phyloP scores from a whole-genome alignment of 2,888 invertebrate genomes.

The Lasioglossum lativentre region DNA sequence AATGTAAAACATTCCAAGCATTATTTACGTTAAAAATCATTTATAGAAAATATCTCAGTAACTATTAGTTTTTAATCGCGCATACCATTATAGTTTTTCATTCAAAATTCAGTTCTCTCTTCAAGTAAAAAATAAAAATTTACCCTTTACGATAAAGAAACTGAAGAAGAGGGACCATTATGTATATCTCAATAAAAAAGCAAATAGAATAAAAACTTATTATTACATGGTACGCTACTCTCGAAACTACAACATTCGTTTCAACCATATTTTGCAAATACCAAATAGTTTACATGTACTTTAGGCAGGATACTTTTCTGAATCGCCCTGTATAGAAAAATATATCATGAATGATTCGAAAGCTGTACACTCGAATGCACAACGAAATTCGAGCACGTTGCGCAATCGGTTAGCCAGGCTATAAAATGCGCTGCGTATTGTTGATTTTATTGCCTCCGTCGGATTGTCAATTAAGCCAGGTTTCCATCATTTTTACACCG shows the following conservation, averaged over 20 bases:
- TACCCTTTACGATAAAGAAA: no score
- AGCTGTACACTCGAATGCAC: not conserved
- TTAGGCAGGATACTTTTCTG: not conserved
- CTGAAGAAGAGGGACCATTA: no score
- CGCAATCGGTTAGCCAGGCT: not conserved
- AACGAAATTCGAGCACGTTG: not conserved
- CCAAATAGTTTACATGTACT: not conserved
- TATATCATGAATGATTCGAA: not conserved
- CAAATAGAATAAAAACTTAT: no score
- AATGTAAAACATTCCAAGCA: no score
- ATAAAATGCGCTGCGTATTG: not conserved
- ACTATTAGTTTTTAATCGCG: no score
- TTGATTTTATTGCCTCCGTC: conserved; percentile 1
- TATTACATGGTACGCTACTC: not conserved
- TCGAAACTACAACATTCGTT: not conserved
- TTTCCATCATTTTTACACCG: conserved; percentile 17
- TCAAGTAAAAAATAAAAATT: no score
- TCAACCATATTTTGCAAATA: not conserved
- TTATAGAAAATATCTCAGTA: no score
- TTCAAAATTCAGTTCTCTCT: no score
- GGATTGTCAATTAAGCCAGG: conserved; percentile 19
- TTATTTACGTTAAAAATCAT: no score
- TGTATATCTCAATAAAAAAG: no score
- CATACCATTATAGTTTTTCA: no score
- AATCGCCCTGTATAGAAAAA: not conserved